Evolutionary conservation across 2,888 invertebrate species (phyloP), one percentile per base, ranked within the genome.

Genomic region (Andrena praecox): DNA sequence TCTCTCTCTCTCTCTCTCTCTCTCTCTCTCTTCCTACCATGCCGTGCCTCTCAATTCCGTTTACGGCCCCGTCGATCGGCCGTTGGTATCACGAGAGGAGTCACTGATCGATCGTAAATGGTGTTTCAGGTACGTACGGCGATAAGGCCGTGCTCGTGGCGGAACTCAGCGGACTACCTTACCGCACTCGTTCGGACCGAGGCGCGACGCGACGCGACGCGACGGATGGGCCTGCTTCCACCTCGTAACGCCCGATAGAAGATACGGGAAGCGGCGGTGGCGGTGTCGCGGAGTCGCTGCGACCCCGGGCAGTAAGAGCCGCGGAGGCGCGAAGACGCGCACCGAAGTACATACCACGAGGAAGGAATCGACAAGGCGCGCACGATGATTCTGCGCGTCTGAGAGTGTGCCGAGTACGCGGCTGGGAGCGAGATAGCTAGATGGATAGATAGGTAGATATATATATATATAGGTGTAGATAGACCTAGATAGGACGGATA

Each of bases 341-440:
- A 12, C 12, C 24, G 24, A 52, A 4, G 27, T 56, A 24, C 56
- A 56, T 33, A 35, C 68, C 68, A 33, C 68, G 54, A 2, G 33
- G 81, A 77, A 42, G 72, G 86, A 88, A 89, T 89, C 88, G 89
- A 88, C 86, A 80, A 80, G 77, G 79, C 77, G 80, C 84, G 80
- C 79, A 82, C 85, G 85, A 91, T 91, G 90, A 88, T 90, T 89
- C 89, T 89, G 90, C 90, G 91, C 90, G 89, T 89, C 85, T 88
- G 82, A 88, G 74, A 64, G 85, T 29, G 59, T 31, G 20, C 20
- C 64, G 60, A 60, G 63, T 27, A 72, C 59, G 66, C 56, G 73
- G 42, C 56, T 42, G 67, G 76, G 60, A 64, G 68, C 48, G 35
- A 73, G 56, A 81, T 77, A 80, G 83, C 1, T 84, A 79, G 75